Conservation (phyloP, 2,888 invertebrate genomes). For the Cephus runcator region DNA sequence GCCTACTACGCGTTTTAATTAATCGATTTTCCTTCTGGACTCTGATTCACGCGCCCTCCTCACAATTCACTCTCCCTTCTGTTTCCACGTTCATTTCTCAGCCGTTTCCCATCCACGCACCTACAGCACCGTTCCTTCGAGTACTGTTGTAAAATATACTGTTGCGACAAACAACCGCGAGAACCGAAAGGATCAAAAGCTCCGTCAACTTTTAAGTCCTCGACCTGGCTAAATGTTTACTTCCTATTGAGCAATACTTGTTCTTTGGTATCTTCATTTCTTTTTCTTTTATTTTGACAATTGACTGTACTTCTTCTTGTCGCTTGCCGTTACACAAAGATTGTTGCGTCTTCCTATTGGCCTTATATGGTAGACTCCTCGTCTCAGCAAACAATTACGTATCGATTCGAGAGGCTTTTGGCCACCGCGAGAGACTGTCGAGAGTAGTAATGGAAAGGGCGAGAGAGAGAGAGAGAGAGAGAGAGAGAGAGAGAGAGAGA, state of each 20-base stretch:
- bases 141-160: neutral
- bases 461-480: too few species aligned
- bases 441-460: neutral
- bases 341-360: neutral
- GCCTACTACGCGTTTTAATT: constrained; percentile 25
- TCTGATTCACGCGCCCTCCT: constrained; percentile 37
- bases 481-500: neutral
- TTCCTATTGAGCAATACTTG: neutral
- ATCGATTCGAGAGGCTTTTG: neutral
- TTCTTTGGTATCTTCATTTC: neutral
- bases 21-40: constrained; percentile 37
- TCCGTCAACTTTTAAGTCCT: neutral
- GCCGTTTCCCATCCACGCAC: neutral
- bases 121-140: neutral
- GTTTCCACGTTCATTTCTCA: neutral
- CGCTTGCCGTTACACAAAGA: neutral
- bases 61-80: neutral
- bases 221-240: neutral
- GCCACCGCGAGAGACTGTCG: neutral
- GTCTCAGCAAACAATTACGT: neutral
- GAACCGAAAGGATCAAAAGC: neutral
- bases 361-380: neutral
- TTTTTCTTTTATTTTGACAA: neutral
- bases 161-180: neutral
- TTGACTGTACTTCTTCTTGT: neutral